phyloP scores from a whole-genome alignment of 2,797 vertebrate genomes.

The Neoniphon sammara region DNA sequence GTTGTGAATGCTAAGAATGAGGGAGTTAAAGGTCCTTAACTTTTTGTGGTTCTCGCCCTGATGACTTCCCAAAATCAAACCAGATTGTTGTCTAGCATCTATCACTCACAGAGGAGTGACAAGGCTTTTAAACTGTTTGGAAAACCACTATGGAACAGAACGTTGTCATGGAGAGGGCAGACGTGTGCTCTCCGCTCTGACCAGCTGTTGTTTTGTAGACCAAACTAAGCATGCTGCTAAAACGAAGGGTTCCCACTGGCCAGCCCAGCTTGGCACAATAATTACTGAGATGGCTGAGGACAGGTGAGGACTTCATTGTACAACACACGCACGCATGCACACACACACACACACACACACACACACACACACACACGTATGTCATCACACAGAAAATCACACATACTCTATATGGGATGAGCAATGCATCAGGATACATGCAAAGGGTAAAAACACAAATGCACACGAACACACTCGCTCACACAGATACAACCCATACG shows the following conservation, averaged over 20 bases:
- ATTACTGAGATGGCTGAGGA: slow-evolving; percentile 68
- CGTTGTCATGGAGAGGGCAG: slow-evolving; percentile 46
- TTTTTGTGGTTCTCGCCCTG: background rate
- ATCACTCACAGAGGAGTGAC: background rate
- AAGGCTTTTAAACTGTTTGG: slow-evolving; percentile 19
- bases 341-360: background rate
- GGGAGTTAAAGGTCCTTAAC: background rate
- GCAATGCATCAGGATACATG: too few species aligned
- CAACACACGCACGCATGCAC: slow-evolving; percentile 40
- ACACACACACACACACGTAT: slow-evolving; percentile 32
- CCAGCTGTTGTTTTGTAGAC: slow-evolving; percentile 79
- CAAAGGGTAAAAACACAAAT: too few species aligned
- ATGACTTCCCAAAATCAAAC: background rate
- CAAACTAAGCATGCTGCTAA: slow-evolving; percentile 58
- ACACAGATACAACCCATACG: too few species aligned
- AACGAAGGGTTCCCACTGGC: slow-evolving; percentile 56
- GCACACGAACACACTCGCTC: too few species aligned
- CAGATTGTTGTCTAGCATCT: background rate
- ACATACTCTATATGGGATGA: too few species aligned
- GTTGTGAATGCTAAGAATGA: background rate
- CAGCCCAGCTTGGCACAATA: slow-evolving; percentile 42
- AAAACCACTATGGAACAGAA: slow-evolving; percentile 31
- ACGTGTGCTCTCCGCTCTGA: slow-evolving; percentile 33
- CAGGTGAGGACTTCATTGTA: slow-evolving; percentile 74
- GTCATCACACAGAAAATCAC: slow-evolving; percentile 10